Evolutionary conservation across 2,113 vertebrate species (phyloP).

Genomic region (Raja brachyura): DNA sequence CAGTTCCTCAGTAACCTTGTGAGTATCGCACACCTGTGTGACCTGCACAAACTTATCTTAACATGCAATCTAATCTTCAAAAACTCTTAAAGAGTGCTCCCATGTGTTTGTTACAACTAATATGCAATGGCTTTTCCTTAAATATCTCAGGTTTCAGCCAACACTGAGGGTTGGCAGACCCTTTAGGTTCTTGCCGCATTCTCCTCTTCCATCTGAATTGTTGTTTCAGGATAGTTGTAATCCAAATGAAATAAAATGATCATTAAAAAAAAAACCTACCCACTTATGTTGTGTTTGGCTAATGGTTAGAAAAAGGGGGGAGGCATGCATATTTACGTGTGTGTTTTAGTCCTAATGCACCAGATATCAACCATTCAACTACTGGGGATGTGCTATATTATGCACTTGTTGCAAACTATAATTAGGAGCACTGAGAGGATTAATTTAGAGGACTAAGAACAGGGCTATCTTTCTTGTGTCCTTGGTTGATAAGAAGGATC

Average conservation of each 20-base stretch:
- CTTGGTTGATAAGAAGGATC: too few relatives aligned
- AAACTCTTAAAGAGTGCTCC: not conserved
- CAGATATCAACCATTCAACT: not conserved
- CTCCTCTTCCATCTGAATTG: not conserved
- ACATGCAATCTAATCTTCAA: not conserved
- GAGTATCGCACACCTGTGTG: not conserved
- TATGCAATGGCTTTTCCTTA: not conserved
- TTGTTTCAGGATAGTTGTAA: constrained; percentile 4
- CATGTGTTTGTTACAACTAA: not conserved
- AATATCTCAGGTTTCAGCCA: constrained; percentile 3
- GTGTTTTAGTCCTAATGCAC: not conserved
- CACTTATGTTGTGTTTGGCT: too few relatives aligned
- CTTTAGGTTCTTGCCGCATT: not conserved
- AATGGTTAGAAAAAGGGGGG: too few relatives aligned
- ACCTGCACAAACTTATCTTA: not conserved
- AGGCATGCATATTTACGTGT: not conserved
- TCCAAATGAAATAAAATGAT: not conserved
- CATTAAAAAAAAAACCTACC: not conserved
- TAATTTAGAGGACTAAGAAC: too few relatives aligned
- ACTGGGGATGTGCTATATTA: too few relatives aligned
- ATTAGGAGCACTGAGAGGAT: not conserved
- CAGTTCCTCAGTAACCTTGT: not conserved
- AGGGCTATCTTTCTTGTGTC: too few relatives aligned
- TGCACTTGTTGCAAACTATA: too few relatives aligned
- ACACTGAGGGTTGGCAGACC: not conserved